Conservation (phyloP, 2,888 invertebrate species). For the Orthosia cruda region DNA sequence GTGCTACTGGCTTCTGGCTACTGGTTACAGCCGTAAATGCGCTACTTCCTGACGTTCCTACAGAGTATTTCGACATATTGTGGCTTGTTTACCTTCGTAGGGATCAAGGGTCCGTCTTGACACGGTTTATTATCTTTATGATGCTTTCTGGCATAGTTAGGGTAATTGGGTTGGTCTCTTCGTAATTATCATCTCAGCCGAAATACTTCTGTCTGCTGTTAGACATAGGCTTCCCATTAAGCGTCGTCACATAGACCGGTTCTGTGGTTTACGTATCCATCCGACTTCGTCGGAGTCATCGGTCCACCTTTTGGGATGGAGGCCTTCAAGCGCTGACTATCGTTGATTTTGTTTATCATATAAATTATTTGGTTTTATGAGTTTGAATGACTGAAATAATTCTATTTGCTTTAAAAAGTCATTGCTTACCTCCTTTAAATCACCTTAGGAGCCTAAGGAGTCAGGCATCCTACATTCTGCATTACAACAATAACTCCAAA, state of each 20-base stretch:
- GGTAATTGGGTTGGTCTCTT: background rate
- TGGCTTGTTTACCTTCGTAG: conserved; percentile 41
- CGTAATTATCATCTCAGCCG: too few relatives aligned
- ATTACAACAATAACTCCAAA: background rate
- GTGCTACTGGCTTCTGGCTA: conserved; percentile 34
- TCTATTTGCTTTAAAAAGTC: background rate
- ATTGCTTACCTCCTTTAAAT: background rate
- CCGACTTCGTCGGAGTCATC: too few relatives aligned
- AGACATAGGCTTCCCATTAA: too few relatives aligned
- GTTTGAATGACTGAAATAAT: background rate
- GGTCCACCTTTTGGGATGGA: too few relatives aligned
- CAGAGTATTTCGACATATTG: conserved; percentile 1
- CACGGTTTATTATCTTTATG: conserved; percentile 1
- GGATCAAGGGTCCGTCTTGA: conserved; percentile 14
- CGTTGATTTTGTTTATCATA: background rate
- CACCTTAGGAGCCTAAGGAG: too few relatives aligned
- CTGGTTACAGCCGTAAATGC: conserved; percentile 31
- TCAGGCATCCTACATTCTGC: too few relatives aligned
- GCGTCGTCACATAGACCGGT: too few relatives aligned
- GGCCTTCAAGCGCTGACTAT: too few relatives aligned
- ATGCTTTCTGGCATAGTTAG: background rate
- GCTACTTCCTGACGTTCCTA: conserved; percentile 27
- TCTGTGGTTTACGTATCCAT: too few relatives aligned
- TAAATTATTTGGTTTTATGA: background rate
- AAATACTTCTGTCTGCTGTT: too few relatives aligned